Conservation (phyloP, 2,888 invertebrate species). For the Balanococcus diminutus region DNA sequence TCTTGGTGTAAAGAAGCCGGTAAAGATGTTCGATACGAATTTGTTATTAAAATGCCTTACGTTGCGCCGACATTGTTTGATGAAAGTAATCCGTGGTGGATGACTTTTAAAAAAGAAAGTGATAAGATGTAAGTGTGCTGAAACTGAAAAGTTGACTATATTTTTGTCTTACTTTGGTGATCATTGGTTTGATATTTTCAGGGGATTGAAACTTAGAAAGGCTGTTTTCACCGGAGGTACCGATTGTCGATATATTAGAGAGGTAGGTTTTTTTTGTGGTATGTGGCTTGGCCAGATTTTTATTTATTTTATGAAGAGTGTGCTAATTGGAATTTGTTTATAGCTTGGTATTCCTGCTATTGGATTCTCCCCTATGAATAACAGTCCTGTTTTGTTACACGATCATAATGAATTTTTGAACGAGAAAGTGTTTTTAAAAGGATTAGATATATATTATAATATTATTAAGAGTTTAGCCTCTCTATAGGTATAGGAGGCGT, state of each 20-base stretch:
- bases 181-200: constrained; percentile 61
- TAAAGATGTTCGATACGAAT: constrained; percentile 71
- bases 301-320: too few relatives aligned
- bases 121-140: constrained; percentile 67
- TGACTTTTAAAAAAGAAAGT: constrained; percentile 70
- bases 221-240: constrained; percentile 90
- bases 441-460: constrained; percentile 79
- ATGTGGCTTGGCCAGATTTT: too few relatives aligned
- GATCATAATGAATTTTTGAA: constrained; percentile 89
- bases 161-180: neutral
- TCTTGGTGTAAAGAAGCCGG: constrained; percentile 75
- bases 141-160: neutral
- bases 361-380: constrained; percentile 89
- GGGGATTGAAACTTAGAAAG: constrained; percentile 70
- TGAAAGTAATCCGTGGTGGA: constrained; percentile 73
- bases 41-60: constrained; percentile 68
- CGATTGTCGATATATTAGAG: constrained; percentile 83
- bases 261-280: constrained; percentile 61
- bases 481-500: too few relatives aligned
- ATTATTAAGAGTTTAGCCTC: constrained; percentile 72
- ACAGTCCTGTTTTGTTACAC: constrained; percentile 83
- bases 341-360: constrained; percentile 79
- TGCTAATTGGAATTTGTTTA: too few relatives aligned
- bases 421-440: constrained; percentile 77
- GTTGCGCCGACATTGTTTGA: constrained; percentile 70